Base-by-base conservation (phyloP, 1,140 invertebrate species). In the Sarcophaga peregrina region DNA sequence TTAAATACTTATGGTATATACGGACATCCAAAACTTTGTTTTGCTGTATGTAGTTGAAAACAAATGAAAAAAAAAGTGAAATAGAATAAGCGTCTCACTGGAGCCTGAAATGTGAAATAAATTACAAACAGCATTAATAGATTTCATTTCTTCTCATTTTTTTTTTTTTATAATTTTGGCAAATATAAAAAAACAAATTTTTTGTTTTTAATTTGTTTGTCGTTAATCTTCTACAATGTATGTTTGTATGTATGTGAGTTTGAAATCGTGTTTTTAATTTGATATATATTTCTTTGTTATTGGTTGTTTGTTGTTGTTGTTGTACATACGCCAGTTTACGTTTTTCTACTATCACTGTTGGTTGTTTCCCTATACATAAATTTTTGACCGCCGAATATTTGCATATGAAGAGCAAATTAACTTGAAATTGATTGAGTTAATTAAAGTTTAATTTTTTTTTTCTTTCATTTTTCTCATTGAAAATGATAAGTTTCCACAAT, bases 41-140 rank as follows among this genome's bases (percentile, higher is more conserved):
- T n/a, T n/a, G n/a, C n/a, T n/a, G n/a, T n/a, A n/a, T n/a, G n/a
- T n/a, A n/a, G n/a, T n/a, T n/a, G n/a, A n/a, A n/a, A n/a, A n/a
- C n/a, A n/a, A n/a, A n/a, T n/a, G n/a, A n/a, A n/a, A n/a, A 20
- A 20, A 68, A 68, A 20, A 68, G 17, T 68, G n/a, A 37, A 2
- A 37, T 37, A 37, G 25, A 37, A 37, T 37, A 8, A 68, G 62
- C 62, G 62, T 68, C 62, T 68, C 62, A 68, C 62, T 68, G 62
- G 62, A 68, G 62, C 62, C 62, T 68, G 62, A 68, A 68, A 68
- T 17, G n/a, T 25, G 62, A 68, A 68, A 68, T 68, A 68, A 68
- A 68, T 68, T 68, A 68, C 62, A 20, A 68, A 68, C 62, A 68
- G 62, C 62, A 20, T 68, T 68, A 68, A 68, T 25, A 68, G 62